Evolutionary conservation across 2,113 vertebrate species (phyloP).

Genomic region (Gambusia affinis): DNA sequence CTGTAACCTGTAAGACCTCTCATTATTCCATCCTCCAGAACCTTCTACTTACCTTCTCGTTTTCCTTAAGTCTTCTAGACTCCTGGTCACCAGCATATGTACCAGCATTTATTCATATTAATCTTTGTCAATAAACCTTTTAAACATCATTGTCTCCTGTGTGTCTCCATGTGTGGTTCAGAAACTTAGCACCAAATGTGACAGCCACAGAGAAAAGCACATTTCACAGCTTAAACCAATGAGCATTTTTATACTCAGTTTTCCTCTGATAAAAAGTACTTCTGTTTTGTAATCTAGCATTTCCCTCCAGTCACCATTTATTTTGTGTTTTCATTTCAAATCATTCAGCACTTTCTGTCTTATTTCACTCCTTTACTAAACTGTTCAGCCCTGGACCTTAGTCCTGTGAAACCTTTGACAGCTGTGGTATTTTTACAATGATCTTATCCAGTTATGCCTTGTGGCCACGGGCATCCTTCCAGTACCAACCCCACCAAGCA

Average conservation of each 20-base stretch:
- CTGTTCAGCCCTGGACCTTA: conserved; percentile 23
- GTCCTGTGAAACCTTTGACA: conserved; percentile 67
- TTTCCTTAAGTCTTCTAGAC: no score
- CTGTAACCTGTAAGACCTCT: no score
- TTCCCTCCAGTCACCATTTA: not conserved
- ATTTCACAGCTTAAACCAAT: not conserved
- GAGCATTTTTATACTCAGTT: not conserved
- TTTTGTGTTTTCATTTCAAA: not conserved
- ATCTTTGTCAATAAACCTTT: no score
- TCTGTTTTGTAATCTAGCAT: not conserved
- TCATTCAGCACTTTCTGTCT: not conserved
- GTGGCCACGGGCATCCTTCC: conserved; percentile 70
- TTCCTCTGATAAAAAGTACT: not conserved
- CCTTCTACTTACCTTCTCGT: no score
- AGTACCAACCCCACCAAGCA: conserved; percentile 60
- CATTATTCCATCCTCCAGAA: no score
- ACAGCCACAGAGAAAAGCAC: no score
- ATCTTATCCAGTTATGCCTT: conserved; percentile 58
- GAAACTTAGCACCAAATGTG: no score
- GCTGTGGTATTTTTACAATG: conserved; percentile 53
- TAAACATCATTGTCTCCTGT: no score
- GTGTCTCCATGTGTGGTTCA: no score
- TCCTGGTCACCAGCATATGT: no score
- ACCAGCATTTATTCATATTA: no score
- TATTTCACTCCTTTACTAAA: conserved; percentile 10